These are phyloP conservation scores for Drosophila pseudotakahashii DNA, from an alignment of 2,888 invertebrate species.

Conservation along the genomic window DNA sequence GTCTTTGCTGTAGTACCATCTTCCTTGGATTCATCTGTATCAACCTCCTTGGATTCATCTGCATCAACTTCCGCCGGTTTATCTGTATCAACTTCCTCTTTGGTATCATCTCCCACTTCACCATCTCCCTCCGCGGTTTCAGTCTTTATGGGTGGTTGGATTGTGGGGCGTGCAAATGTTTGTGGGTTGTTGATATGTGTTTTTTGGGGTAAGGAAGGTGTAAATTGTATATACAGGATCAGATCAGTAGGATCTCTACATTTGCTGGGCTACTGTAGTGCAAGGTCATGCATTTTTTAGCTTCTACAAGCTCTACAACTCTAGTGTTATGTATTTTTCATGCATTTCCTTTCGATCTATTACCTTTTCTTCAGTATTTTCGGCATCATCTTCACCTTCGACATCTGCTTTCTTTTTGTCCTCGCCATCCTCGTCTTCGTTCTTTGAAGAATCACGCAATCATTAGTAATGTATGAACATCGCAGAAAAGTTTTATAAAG, in stretches of 20 bases:
- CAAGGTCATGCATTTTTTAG: constrained; percentile 54
- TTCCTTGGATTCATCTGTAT: constrained; percentile 6
- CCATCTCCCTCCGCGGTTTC: constrained; percentile 39
- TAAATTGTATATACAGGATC: constrained; percentile 57
- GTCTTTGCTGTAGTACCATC: background rate
- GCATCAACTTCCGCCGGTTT: too few relatives aligned
- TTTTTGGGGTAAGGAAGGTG: constrained; percentile 8
- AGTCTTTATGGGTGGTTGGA: constrained; percentile 46
- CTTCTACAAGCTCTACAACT: constrained; percentile 34
- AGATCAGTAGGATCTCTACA: constrained; percentile 32
- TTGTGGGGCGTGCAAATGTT: constrained; percentile 42
- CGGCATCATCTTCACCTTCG: constrained; percentile 36
- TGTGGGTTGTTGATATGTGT: constrained; percentile 17
- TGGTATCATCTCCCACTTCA: background rate
- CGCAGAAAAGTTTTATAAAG: background rate
- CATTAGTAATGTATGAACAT: constrained; percentile 14
- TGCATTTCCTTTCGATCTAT: constrained; percentile 37
- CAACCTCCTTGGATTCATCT: too few relatives aligned
- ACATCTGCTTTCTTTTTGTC: constrained; percentile 47
- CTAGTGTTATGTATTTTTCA: constrained; percentile 50
- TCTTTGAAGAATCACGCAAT: constrained; percentile 50
- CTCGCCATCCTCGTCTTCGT: constrained; percentile 50
- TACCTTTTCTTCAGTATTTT: constrained; percentile 66
- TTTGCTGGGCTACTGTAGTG: constrained; percentile 27
- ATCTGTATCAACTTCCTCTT: constrained; percentile 5